phyloP scores from a whole-genome alignment of 35 echinoderm and acorn worm species.

The Apostichopus californicus region DNA sequence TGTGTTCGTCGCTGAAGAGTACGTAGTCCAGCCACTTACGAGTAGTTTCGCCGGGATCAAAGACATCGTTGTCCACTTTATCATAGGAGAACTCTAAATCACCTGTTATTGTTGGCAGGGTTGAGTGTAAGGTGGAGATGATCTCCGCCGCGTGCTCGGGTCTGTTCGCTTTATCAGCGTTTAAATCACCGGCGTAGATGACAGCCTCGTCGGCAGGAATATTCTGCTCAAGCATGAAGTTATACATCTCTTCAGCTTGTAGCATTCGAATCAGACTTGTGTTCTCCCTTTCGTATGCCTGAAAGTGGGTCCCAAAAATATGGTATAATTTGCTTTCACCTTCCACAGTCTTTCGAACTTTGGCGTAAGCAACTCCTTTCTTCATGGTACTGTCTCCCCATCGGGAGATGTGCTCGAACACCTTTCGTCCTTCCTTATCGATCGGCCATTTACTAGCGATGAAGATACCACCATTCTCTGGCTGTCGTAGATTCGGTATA shows the following conservation, averaged over 20 bases:
- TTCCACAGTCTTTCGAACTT: conserved; percentile 53
- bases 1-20: conserved; percentile 68
- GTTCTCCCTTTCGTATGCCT: conserved; percentile 49
- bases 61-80: conserved; percentile 66
- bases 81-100: conserved; percentile 71
- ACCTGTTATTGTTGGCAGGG: conserved; percentile 63
- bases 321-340: conserved; percentile 39
- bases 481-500: neutral
- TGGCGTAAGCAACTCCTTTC: conserved; percentile 70
- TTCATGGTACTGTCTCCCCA: neutral
- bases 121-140: conserved; percentile 57
- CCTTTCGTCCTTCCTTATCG: neutral
- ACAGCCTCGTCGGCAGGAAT: conserved; percentile 70
- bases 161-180: conserved; percentile 41
- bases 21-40: conserved; percentile 82
- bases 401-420: conserved; percentile 18
- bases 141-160: conserved; percentile 13
- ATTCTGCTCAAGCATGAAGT: conserved; percentile 60
- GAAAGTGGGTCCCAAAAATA: conserved; percentile 77
- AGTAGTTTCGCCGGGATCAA: neutral
- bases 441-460: conserved; percentile 71
- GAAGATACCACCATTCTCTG: conserved; percentile 66
- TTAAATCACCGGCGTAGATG: conserved; percentile 75
- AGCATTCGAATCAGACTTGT: conserved; percentile 26
- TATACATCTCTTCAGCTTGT: conserved; percentile 62